Base-by-base conservation (phyloP, 2,888 invertebrate species). In the Melanchra persicariae region DNA sequence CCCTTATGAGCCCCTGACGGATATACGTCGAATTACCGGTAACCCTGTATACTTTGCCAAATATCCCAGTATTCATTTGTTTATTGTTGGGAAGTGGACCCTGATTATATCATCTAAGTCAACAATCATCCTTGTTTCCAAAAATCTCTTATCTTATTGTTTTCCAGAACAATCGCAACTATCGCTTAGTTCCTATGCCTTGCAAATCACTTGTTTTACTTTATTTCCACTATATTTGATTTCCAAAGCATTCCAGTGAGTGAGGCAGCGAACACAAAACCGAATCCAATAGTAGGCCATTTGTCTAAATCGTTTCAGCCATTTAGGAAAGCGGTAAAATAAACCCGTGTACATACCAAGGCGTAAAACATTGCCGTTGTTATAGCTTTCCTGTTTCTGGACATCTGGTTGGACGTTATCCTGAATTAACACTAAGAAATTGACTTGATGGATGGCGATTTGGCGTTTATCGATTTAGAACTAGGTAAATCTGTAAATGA, bases 201-300 rank as follows among this genome's bases (percentile, higher is more conserved):
- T n/a, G n/a, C n/a, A n/a, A n/a, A n/a, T n/a, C n/a, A n/a, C 52
- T 54, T 43, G 24, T 52, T 77, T 60, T 24, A 45, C 58, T 72
- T 71, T 55, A 63, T 58, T 68, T 43, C 70, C 22, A n/a, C 59
- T 47, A 54, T 73, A 77, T 74, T 71, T 70, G 67, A 65, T 74
- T 71, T 68, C 55, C 37, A 54, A 71, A 49, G 47, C 34, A 43
- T 68, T 64, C 22, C 51, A 52, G 47, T 59, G 57, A 70, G 54
- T 45, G 65, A 63, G 22, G 47, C 40, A 37, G 49, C 9, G 52
- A 63, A 74, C 67, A 59, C 62, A 60, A 61, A 75, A 70, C 68
- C 22, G 37, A 79, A 81, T 79, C 64, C 79, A 62, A 79, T 82
- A 79, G 69, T 45, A 63, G 54, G 66, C 58, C 57, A 84, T 83